Conservation (phyloP, 2,113 vertebrate genomes). For the Pteropus alecto region DNA sequence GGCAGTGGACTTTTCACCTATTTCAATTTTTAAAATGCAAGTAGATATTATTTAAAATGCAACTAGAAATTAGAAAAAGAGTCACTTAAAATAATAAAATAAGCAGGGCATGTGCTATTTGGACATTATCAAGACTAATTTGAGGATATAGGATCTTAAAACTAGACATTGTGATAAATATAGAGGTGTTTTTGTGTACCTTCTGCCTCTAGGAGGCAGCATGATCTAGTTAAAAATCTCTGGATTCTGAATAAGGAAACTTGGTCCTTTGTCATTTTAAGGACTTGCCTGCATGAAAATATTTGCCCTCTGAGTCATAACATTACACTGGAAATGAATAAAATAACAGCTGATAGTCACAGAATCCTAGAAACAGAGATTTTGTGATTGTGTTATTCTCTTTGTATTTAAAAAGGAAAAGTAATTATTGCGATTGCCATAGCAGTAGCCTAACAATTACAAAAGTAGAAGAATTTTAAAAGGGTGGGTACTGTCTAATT, state of each 20-base stretch:
- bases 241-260: not conserved
- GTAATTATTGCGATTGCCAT: not conserved
- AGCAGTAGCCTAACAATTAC: not conserved
- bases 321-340: not conserved
- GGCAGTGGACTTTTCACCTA: not conserved
- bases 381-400: not conserved
- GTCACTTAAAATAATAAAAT: not conserved
- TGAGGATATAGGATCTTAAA: not conserved
- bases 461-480: not conserved
- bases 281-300: not conserved
- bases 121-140: not conserved
- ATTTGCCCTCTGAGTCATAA: not conserved
- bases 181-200: not conserved
- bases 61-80: not conserved
- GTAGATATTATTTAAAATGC: not conserved
- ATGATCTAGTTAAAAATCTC: slow-evolving; percentile 26
- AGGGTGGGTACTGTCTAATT: not conserved
- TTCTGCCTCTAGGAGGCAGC: slow-evolving; percentile 60
- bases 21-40: not conserved
- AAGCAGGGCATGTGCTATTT: not conserved
- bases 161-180: not conserved
- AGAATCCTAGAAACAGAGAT: not conserved
- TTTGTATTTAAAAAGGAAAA: slow-evolving; percentile 3
- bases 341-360: not conserved
- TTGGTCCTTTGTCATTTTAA: not conserved